A percentile compares a stretch with the other conserved stretches of the same genome.
phyloP scores from a whole-genome alignment of 2,888 invertebrate genomes.

The Napeogenes sylphis region DNA sequence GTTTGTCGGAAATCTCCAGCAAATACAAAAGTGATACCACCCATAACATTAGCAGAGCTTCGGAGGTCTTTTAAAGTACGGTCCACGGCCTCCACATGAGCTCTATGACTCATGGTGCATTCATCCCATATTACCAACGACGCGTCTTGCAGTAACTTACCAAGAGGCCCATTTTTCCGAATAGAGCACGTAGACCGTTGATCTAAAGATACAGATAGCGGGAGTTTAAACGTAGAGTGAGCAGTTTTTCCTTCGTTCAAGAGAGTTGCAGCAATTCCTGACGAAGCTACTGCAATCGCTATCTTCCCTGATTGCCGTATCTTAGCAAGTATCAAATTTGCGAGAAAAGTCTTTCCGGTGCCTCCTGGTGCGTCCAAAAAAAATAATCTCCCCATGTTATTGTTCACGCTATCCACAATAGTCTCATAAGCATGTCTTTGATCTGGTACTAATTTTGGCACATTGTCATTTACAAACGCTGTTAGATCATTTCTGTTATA shows the following conservation, averaged over 20 bases:
- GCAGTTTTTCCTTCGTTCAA: neutral
- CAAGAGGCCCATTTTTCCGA: conserved; percentile 37
- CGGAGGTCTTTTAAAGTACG: neutral
- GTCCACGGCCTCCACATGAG: conserved; percentile 12
- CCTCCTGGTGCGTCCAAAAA: conserved; percentile 19
- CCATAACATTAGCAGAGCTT: conserved; percentile 17
- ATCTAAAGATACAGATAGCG: conserved; percentile 20
- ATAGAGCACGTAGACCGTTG: conserved; percentile 22
- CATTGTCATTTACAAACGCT: conserved; percentile 21
- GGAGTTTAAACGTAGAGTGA: conserved; percentile 16
- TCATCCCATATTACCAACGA: conserved; percentile 16
- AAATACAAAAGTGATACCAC: conserved; percentile 26
- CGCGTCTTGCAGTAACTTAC: conserved; percentile 38
- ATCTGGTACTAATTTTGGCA: conserved; percentile 29
- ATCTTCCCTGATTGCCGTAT: conserved; percentile 12
- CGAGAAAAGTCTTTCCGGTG: conserved; percentile 25
- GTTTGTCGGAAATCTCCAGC: too few species aligned
- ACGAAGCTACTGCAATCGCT: too few species aligned
- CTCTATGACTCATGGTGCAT: conserved; percentile 33
- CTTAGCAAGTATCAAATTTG: conserved; percentile 19
- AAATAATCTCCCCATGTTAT: conserved; percentile 4
- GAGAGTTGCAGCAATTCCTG: too few species aligned
- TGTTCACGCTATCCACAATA: conserved; percentile 19
- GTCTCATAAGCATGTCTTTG: conserved; percentile 29
- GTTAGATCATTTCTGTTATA: conserved; percentile 28